A percentile compares a stretch with the other conserved stretches of the same genome.
These are phyloP conservation scores for Hylaea fasciaria DNA, from an alignment of 2,888 invertebrate species.

Conservation along the genomic window DNA sequence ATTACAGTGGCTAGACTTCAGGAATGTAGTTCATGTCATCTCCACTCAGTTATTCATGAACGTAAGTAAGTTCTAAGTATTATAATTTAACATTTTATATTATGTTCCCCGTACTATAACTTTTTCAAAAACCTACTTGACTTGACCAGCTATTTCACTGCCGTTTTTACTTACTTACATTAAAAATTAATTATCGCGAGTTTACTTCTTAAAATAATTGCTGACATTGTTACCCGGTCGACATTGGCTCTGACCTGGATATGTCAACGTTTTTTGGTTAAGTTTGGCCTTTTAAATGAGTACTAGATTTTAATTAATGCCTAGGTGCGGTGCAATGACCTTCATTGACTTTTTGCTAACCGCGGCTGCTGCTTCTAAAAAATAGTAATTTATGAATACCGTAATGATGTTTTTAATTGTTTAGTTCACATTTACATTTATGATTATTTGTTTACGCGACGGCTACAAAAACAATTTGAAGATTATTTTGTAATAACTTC, in stretches of 20 bases:
- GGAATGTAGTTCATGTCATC: no score
- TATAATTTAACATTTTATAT: not conserved
- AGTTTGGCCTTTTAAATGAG: conserved; percentile 18
- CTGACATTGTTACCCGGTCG: conserved; percentile 3
- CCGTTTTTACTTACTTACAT: not conserved
- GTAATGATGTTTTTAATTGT: no score
- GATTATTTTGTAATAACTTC: no score
- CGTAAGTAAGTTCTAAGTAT: no score
- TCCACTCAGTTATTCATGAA: no score
- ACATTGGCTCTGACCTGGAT: conserved; percentile 25
- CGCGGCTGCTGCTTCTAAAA: not conserved
- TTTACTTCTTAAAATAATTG: not conserved
- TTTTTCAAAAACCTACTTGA: not conserved
- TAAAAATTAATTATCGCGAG: not conserved
- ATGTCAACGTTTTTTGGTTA: conserved; percentile 23
- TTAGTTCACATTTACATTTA: no score
- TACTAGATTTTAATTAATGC: conserved; percentile 23
- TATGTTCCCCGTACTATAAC: no score
- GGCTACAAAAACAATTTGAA: no score
- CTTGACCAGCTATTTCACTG: not conserved
- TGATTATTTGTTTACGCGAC: no score
- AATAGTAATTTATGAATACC: not conserved
- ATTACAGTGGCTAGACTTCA: no score
- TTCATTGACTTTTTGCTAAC: conserved; percentile 10
- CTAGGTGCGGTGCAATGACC: conserved; percentile 14